These are phyloP conservation scores for Subacronicta megacephala DNA, from an alignment of 2,888 invertebrate species.

Conservation along the genomic window DNA sequence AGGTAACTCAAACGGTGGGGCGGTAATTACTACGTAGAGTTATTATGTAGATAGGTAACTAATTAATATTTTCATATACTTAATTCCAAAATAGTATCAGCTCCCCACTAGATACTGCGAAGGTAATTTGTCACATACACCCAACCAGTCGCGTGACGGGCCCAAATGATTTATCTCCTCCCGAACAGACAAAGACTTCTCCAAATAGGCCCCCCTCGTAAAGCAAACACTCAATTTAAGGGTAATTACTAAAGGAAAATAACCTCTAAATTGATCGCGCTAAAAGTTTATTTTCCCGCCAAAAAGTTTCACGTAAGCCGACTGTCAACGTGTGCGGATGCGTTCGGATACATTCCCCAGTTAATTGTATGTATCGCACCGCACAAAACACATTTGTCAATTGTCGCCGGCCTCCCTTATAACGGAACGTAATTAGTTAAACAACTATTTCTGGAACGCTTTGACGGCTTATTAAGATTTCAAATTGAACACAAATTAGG, in stretches of 20 bases:
- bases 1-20: not conserved
- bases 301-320: conserved; percentile 71
- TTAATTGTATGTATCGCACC: conserved; percentile 87
- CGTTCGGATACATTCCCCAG: conserved; percentile 82
- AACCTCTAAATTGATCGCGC: conserved; percentile 70
- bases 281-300: conserved; percentile 79
- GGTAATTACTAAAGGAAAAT: conserved; percentile 76
- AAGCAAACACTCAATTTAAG: conserved; percentile 83
- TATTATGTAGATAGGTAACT: conserved; percentile 19
- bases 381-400: conserved; percentile 87
- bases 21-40: not conserved
- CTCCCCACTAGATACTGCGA: conserved; percentile 72
- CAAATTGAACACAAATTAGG: conserved; percentile 88
- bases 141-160: conserved; percentile 79
- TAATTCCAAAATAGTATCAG: conserved; percentile 66
- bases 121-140: conserved; percentile 86
- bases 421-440: conserved; percentile 84
- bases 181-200: conserved; percentile 81
- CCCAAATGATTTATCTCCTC: conserved; percentile 83
- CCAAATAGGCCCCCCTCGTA: conserved; percentile 81
- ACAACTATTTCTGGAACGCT: conserved; percentile 84
- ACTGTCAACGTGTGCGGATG: conserved; percentile 71
- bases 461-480: conserved; percentile 89
- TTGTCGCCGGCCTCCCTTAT: conserved; percentile 81
- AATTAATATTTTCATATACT: conserved; percentile 39